Percentiles rank a stretch among this genome's conserved stretches.
phyloP scores from a whole-genome alignment of 2,888 invertebrate genomes.

The Nymphalis polychloros region DNA sequence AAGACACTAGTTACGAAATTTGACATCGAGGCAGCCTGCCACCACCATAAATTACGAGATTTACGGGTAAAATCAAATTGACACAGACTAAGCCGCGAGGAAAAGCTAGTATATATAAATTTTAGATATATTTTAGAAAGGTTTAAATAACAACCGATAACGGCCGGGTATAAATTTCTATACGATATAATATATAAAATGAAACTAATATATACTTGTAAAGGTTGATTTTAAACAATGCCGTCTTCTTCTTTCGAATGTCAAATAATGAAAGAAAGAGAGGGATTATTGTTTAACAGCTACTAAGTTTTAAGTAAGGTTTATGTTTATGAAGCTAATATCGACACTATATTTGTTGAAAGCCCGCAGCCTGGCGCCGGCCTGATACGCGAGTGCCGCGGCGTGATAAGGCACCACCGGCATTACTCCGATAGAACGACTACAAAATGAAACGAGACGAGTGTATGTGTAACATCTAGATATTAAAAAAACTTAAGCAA shows the following conservation, averaged over 20 bases:
- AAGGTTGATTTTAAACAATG: too few species aligned
- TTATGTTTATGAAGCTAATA: slow-evolving; percentile 24
- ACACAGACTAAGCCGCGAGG: too few species aligned
- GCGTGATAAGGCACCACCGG: slow-evolving; percentile 46
- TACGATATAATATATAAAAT: slow-evolving; percentile 1
- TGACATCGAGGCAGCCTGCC: too few species aligned
- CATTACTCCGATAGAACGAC: slow-evolving; percentile 38
- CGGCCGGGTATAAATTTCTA: background rate
- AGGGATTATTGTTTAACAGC: too few species aligned
- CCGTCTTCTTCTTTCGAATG: too few species aligned
- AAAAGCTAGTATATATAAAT: too few species aligned
- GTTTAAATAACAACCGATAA: background rate
- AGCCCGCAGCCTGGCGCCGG: slow-evolving; percentile 31
- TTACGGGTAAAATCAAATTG: too few species aligned
- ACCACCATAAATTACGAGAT: too few species aligned
- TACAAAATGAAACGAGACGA: slow-evolving; percentile 26
- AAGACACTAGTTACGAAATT: too few species aligned
- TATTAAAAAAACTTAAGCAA: background rate
- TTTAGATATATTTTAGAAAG: too few species aligned
- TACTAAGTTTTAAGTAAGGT: too few species aligned
- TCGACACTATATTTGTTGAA: slow-evolving; percentile 27
- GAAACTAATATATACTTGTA: background rate
- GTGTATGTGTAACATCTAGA: slow-evolving; percentile 13
- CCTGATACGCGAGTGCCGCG: slow-evolving; percentile 46
- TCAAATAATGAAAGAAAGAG: too few species aligned